Conservation (phyloP, 2,797 vertebrate species). For the Sylvilagus floridanus region DNA sequence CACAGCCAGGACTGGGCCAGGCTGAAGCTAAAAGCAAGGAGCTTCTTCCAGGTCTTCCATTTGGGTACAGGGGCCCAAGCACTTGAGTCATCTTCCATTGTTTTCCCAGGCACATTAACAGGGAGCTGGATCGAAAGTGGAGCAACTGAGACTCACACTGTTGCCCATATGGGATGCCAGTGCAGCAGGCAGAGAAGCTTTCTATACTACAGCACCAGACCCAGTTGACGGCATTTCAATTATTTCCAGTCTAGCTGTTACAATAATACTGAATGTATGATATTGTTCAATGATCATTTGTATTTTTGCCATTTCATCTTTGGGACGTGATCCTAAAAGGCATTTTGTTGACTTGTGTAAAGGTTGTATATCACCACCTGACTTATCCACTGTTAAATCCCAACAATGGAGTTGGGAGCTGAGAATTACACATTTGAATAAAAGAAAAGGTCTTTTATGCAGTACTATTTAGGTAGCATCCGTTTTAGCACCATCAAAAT, state of each 20-base stretch:
- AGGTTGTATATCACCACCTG: not conserved
- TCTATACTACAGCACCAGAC: too few species aligned
- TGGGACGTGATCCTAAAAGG: not conserved
- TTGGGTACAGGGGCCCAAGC: too few species aligned
- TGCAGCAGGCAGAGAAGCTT: too few species aligned
- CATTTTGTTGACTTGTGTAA: not conserved
- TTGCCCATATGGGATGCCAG: too few species aligned
- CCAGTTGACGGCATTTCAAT: not conserved
- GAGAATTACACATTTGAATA: slow-evolving; percentile 18
- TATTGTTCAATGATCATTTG: not conserved
- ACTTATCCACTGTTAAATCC: not conserved
- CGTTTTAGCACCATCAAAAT: slow-evolving; percentile 6
- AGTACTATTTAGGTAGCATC: not conserved
- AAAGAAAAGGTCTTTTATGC: slow-evolving; percentile 10
- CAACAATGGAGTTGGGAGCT: not conserved
- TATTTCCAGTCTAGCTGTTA: not conserved
- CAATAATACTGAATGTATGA: not conserved
- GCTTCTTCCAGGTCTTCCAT: too few species aligned
- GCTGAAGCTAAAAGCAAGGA: too few species aligned
- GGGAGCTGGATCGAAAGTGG: too few species aligned
- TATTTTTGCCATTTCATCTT: not conserved
- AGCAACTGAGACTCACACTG: too few species aligned
- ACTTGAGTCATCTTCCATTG: too few species aligned
- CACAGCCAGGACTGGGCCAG: too few species aligned
- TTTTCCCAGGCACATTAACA: too few species aligned